Evolutionary conservation across 2,797 vertebrate genomes (phyloP).

Genomic region (Tragelaphus eurycerus): DNA sequence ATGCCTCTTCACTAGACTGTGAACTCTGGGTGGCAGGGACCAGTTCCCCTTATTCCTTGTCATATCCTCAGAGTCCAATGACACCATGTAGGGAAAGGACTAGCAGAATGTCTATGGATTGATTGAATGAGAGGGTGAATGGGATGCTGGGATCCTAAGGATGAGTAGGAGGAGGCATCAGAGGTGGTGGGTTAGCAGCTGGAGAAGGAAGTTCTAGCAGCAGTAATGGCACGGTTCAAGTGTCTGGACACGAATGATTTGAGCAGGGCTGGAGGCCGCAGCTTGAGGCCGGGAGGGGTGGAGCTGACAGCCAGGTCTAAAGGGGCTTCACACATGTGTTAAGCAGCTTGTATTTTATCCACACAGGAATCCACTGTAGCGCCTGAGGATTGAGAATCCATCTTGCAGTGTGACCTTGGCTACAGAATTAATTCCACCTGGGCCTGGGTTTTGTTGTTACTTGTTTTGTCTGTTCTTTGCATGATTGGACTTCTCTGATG

Average conservation of each 20-base stretch:
- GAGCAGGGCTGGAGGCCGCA: neutral
- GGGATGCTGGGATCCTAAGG: neutral
- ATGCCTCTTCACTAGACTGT: neutral
- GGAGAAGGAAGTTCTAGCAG: neutral
- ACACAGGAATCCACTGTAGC: too few species aligned
- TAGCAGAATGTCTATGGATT: neutral
- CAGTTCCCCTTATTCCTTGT: neutral
- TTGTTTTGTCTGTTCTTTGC: neutral
- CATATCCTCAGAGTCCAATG: fast-evolving
- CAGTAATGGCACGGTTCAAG: fast-evolving
- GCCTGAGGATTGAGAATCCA: neutral
- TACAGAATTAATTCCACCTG: neutral
- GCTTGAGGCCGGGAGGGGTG: neutral
- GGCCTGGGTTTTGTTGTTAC: neutral
- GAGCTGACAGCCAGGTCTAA: fast-evolving
- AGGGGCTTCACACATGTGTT: neutral
- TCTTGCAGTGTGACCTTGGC: neutral
- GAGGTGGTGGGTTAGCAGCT: too few species aligned
- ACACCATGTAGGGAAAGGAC: fast-evolving
- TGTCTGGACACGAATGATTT: fast-evolving
- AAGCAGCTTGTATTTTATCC: neutral
- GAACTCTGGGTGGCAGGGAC: neutral
- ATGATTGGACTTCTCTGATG: neutral
- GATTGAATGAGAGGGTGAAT: neutral
- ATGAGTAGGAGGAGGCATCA: fast-evolving